A percentile compares a stretch with the other conserved stretches of the same genome.
Conservation (phyloP, 2,797 vertebrate species). For the Molossus molossus region DNA sequence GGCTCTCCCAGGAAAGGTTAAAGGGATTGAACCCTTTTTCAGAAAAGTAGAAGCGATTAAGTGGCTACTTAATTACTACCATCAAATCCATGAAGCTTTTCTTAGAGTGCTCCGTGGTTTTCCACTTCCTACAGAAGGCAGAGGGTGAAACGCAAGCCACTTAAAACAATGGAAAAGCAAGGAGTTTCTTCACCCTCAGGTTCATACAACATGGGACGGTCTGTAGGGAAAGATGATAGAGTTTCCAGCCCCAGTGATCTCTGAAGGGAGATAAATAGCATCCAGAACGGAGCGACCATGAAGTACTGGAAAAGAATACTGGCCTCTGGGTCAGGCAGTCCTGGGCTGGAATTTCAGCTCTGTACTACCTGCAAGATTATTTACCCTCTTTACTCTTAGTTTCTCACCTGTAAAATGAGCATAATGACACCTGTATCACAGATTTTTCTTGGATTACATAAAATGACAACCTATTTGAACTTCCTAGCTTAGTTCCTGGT, state of each 20-base stretch:
- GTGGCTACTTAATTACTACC: constrained; percentile 26
- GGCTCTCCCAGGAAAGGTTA: constrained; percentile 44
- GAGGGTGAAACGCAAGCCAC: constrained; percentile 18
- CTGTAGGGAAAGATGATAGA: constrained; percentile 6
- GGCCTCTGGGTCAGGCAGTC: background rate
- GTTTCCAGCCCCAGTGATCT: background rate
- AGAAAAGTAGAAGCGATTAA: constrained; percentile 50
- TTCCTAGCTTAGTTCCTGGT: background rate
- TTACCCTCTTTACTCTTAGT: background rate
- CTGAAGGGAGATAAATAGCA: background rate
- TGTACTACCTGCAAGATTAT: background rate
- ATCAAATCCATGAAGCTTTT: background rate
- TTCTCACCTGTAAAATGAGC: background rate
- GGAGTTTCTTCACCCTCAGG: constrained; percentile 3
- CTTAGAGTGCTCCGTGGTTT: background rate
- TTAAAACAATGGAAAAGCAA: constrained; percentile 65
- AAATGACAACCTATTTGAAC: constrained; percentile 23
- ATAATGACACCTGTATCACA: background rate
- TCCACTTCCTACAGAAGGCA: constrained; percentile 11
- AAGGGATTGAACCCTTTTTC: background rate
- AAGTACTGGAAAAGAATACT: background rate
- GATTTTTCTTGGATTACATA: constrained; percentile 23
- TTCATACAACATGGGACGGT: background rate
- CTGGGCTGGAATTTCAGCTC: background rate
- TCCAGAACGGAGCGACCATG: background rate